Evolutionary conservation across 2,888 invertebrate species (phyloP), one percentile per base, ranked within the genome.

Genomic region (Gandaritis pyraliata): DNA sequence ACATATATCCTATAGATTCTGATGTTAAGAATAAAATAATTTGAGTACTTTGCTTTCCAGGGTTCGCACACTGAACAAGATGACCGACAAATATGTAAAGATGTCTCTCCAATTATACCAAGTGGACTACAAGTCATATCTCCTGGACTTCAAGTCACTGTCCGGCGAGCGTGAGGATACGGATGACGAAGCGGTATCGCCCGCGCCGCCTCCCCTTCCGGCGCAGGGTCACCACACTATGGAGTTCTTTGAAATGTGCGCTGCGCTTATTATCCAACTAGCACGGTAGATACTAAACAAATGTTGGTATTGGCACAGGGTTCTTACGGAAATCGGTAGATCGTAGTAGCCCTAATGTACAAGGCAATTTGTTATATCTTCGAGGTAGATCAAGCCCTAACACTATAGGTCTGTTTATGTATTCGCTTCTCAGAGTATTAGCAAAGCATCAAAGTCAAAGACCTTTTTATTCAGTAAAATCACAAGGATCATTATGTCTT

Each of bases 241-340:
- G 97, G 99, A 99, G 92, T 99, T 99, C 93, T 99, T 99, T 82
- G 99, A 99, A 93, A 99, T 99, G 98, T 99, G 99, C 88, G 98
- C 99, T 16, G 97, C 98, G 2, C 94, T 99, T 48, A 99, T 99
- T 75, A 98, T 99, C 66, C 99, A 99, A 75, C 93, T 99, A 66
- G 99, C 99, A 33, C 58, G 63, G 43, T 64, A 60, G 60, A 23
- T 6, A 23, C n/a, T n/a, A n/a, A n/a, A n/a, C n/a, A n/a, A n/a
- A n/a, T n/a, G n/a, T n/a, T n/a, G n/a, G 23, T 23, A 5, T 23
- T 23, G 23, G 23, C 23, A 23, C 23, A 23, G 1, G 6, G 23
- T 23, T 23, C n/a, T n/a, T n/a, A n/a, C 6, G 23, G 23, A 23
- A 23, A 23, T 23, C 23, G 5, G 6, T 6, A 23, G 6, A 2